Conservation (phyloP, 2,888 invertebrate genomes). For the Tetheella fluctuosa region DNA sequence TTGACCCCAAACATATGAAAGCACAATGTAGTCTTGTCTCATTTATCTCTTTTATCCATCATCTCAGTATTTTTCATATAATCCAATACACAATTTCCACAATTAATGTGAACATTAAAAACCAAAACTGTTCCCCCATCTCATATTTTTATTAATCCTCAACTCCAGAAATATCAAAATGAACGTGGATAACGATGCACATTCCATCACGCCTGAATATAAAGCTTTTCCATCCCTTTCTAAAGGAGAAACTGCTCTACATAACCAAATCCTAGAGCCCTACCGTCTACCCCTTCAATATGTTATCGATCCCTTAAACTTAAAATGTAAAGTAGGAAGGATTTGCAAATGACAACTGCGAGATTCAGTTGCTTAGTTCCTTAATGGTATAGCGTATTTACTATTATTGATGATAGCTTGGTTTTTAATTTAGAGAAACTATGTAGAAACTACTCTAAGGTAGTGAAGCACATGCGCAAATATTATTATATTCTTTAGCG, state of each 20-base stretch:
- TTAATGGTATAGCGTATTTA: background rate
- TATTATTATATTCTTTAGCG: too few species aligned
- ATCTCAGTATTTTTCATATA: background rate
- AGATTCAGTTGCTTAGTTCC: background rate
- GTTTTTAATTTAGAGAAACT: too few species aligned
- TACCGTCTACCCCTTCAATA: constrained; percentile 6
- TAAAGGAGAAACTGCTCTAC: constrained; percentile 1
- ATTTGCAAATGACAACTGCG: background rate
- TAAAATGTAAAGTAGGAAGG: constrained; percentile 1
- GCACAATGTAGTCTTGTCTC: too few species aligned
- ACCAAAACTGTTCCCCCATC: constrained; percentile 32
- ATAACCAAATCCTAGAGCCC: constrained; percentile 7
- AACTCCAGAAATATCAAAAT: background rate
- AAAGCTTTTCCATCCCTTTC: constrained; percentile 5
- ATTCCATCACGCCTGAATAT: constrained; percentile 1
- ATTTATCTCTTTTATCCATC: too few species aligned
- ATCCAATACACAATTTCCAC: background rate
- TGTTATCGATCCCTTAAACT: constrained; percentile 8
- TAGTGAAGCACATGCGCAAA: too few species aligned
- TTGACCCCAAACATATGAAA: too few species aligned
- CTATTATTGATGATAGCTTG: background rate
- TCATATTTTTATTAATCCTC: constrained; percentile 33
- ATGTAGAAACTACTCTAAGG: too few species aligned
- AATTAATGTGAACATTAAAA: background rate
- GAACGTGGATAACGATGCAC: background rate